These are phyloP conservation scores for Catocala fraxini DNA, from an alignment of 2,888 invertebrate species.

Conservation along the genomic window DNA sequence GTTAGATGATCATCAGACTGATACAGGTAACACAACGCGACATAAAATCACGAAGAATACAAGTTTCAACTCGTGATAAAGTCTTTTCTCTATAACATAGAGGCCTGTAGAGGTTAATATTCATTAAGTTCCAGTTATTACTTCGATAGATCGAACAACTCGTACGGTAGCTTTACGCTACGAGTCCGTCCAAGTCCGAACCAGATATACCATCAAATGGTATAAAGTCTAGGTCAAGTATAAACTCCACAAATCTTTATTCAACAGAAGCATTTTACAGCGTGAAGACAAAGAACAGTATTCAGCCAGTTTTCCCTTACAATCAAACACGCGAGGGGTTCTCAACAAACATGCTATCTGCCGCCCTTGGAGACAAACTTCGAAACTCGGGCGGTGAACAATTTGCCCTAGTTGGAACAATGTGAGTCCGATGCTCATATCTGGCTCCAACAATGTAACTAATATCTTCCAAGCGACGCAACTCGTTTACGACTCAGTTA, in stretches of 20 bases:
- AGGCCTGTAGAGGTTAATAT: not conserved
- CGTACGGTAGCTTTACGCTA: not conserved
- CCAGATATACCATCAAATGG: not conserved
- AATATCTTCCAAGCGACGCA: conserved; percentile 10
- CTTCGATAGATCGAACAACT: not conserved
- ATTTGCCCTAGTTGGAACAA: conserved; percentile 7
- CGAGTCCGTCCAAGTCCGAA: not conserved
- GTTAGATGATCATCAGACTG: not conserved
- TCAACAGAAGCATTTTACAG: not conserved
- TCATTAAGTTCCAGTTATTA: too few relatives aligned
- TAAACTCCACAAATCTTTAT: not conserved
- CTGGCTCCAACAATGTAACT: conserved; percentile 7
- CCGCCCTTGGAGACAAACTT: not conserved
- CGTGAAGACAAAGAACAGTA: too few relatives aligned
- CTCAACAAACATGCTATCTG: not conserved
- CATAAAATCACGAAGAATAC: not conserved
- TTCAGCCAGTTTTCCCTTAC: too few relatives aligned
- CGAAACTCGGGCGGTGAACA: not conserved
- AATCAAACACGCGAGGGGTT: not conserved
- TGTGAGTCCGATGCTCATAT: not conserved
- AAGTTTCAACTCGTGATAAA: not conserved
- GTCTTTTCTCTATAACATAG: conserved; percentile 1
- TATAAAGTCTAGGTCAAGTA: not conserved
- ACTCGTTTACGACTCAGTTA: conserved; percentile 3
- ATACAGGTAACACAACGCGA: not conserved